Conservation (phyloP, 2,113 vertebrate species). For the Cynocephalus volans region DNA sequence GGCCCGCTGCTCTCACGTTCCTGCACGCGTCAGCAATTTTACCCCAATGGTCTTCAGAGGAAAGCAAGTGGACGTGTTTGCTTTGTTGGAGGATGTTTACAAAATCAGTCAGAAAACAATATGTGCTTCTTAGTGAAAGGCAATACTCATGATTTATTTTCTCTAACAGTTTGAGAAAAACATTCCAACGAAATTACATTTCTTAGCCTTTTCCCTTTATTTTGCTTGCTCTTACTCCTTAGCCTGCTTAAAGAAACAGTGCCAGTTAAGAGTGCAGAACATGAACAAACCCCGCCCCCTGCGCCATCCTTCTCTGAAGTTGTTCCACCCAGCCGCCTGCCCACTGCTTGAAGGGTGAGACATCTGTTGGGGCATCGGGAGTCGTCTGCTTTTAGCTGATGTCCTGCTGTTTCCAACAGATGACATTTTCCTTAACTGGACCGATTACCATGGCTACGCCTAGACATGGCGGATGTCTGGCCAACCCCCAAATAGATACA, state of each 20-base stretch:
- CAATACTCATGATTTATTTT: constrained; percentile 74
- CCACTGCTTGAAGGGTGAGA: constrained; percentile 68
- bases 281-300: constrained; percentile 44
- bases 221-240: constrained; percentile 77
- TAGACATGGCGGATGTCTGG: constrained; percentile 61
- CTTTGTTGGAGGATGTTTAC: constrained; percentile 77
- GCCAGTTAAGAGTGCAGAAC: constrained; percentile 64
- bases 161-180: constrained; percentile 72
- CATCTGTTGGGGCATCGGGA: constrained; percentile 75
- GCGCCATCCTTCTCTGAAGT: constrained; percentile 60
- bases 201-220: constrained; percentile 71
- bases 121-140: constrained; percentile 74
- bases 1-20: constrained; percentile 29
- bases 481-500: constrained; percentile 77
- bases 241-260: constrained; percentile 65
- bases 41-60: constrained; percentile 31
- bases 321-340: constrained; percentile 14
- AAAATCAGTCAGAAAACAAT: constrained; percentile 71
- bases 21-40: constrained; percentile 67
- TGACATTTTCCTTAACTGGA: constrained; percentile 77
- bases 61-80: constrained; percentile 72
- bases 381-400: constrained; percentile 43
- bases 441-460: constrained; percentile 71
- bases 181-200: constrained; percentile 62
- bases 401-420: constrained; percentile 78